These are phyloP conservation scores for Lumbricus terrestris DNA, from an alignment of 2,888 invertebrate genomes.

Conservation along the genomic window DNA sequence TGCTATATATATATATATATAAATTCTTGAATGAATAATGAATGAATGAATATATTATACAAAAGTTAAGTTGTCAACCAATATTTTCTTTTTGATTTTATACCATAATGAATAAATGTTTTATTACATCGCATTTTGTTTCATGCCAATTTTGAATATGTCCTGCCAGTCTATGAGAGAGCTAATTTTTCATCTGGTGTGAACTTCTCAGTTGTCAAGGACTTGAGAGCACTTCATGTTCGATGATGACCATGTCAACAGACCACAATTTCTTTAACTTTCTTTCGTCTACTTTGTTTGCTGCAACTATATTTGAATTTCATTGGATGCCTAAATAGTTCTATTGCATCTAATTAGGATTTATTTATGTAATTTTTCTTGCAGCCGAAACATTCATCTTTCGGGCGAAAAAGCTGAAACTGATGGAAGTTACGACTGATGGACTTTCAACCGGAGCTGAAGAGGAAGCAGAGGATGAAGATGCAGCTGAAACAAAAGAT, in stretches of 20 bases:
- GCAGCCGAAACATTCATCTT: background rate
- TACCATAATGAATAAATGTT: too few species aligned
- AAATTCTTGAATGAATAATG: too few species aligned
- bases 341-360: background rate
- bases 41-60: too few species aligned
- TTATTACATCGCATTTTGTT: too few species aligned
- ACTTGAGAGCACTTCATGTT: background rate
- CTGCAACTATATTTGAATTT: background rate
- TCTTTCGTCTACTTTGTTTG: background rate
- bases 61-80: too few species aligned
- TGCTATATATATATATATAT: too few species aligned
- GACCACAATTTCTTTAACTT: background rate
- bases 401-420: background rate
- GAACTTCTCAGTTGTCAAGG: background rate
- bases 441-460: background rate
- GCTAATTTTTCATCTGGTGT: background rate
- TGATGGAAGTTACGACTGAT: background rate
- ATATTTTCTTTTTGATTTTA: too few species aligned
- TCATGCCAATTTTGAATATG: too few species aligned
- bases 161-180: background rate
- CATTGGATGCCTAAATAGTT: background rate
- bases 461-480: background rate
- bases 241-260: too few species aligned
- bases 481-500: background rate
- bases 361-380: background rate